These are phyloP conservation scores for Tetragonula clypearis DNA, from an alignment of 1,140 invertebrate species.

Conservation along the genomic window DNA sequence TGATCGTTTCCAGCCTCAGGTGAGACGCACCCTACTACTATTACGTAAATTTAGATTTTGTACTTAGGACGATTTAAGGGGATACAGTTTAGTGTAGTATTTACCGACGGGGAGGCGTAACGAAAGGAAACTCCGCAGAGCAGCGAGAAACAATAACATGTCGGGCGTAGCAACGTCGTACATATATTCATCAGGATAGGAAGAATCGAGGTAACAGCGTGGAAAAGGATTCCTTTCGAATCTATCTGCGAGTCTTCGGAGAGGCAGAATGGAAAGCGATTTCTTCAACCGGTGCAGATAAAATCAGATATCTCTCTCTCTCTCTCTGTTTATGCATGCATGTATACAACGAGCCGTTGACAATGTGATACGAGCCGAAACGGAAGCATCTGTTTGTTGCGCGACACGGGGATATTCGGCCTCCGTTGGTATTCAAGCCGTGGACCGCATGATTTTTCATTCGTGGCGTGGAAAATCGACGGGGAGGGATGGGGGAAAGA, in stretches of 20 bases:
- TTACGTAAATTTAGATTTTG: too few species aligned
- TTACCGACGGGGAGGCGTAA: too few species aligned
- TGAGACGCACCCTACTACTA: too few species aligned
- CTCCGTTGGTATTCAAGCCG: constrained; percentile 39
- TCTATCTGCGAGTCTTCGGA: not conserved
- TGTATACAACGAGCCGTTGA: constrained; percentile 39
- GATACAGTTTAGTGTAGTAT: too few species aligned
- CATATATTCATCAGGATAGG: not conserved
- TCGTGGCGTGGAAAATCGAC: constrained; percentile 39
- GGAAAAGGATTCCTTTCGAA: not conserved
- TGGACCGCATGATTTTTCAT: constrained; percentile 48
- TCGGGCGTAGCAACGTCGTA: not conserved
- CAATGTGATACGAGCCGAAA: constrained; percentile 39
- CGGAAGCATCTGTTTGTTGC: constrained; percentile 49
- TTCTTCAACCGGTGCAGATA: constrained; percentile 1
- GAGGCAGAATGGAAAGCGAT: constrained; percentile 13
- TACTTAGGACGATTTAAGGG: too few species aligned
- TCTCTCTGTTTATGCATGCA: constrained; percentile 31
- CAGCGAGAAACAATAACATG: not conserved
- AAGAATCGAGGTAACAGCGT: not conserved
- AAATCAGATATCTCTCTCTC: constrained; percentile 27
- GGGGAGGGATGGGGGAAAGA: too few species aligned
- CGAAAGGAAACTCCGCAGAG: not conserved
- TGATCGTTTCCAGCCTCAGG: too few species aligned
- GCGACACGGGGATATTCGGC: not conserved